Evolutionary conservation across 1,140 invertebrate species (phyloP).

Genomic region (Euwallacea similis): DNA sequence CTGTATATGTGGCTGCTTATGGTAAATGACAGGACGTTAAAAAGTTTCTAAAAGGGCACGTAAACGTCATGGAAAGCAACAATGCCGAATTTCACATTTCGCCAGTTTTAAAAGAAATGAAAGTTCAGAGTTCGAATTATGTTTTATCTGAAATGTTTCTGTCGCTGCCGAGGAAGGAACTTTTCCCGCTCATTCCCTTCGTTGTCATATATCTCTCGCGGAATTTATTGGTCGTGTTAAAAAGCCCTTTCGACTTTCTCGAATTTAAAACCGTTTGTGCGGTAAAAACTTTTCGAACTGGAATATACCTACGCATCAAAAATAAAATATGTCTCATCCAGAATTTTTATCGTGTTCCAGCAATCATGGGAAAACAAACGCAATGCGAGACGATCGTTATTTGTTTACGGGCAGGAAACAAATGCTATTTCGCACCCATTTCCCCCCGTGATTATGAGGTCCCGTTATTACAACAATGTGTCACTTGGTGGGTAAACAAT

Average conservation of each 20-base stretch:
- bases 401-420: too few relatives aligned
- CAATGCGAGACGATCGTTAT: too few relatives aligned
- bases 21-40: neutral
- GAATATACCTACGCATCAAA: neutral
- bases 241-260: neutral
- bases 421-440: neutral
- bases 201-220: slow-evolving; percentile 3
- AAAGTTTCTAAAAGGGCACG: neutral
- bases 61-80: neutral
- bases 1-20: too few relatives aligned
- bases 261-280: neutral
- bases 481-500: neutral
- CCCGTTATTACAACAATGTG: neutral
- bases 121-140: slow-evolving; percentile 10
- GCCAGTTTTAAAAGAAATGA: slow-evolving; percentile 4
- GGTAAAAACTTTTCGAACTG: too few relatives aligned
- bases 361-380: neutral
- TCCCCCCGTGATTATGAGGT: neutral
- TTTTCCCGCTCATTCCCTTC: neutral
- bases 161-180: neutral
- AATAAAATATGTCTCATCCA: neutral
- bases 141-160: slow-evolving; percentile 12
- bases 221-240: slow-evolving; percentile 14
- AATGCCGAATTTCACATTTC: slow-evolving; percentile 1
- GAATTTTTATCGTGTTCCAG: too few relatives aligned